These are phyloP conservation scores for Catonia carolina DNA, from an alignment of 2,888 invertebrate genomes.

Conservation along the genomic window DNA sequence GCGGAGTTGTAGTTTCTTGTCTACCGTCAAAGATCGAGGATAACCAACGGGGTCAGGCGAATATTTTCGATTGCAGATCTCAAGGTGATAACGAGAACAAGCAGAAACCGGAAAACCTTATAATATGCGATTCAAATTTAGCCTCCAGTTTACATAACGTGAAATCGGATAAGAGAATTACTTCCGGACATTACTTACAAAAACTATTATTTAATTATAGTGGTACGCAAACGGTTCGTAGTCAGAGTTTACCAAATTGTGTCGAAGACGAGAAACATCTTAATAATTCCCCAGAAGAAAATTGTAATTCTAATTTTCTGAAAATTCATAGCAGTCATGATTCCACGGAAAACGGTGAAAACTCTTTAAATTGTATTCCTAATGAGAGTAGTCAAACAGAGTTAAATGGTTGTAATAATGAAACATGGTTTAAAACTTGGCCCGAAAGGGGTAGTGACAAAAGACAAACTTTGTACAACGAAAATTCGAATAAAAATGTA, in stretches of 20 bases:
- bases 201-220: conserved; percentile 30
- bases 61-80: not conserved
- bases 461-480: conserved; percentile 22
- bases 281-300: conserved; percentile 13
- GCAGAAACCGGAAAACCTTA: conserved; percentile 31
- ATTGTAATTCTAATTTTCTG: conserved; percentile 9
- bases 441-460: conserved; percentile 44
- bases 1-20: not conserved
- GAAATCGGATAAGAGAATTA: conserved; percentile 29
- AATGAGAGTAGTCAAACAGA: not conserved
- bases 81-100: no score
- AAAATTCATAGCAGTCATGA: conserved; percentile 26
- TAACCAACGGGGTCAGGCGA: not conserved
- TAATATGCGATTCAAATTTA: conserved; percentile 35
- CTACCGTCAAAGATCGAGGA: not conserved
- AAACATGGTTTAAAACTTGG: conserved; percentile 48
- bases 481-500: not conserved
- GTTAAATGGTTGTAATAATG: conserved; percentile 27
- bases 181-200: conserved; percentile 34
- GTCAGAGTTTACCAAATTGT: conserved; percentile 44
- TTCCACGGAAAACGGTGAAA: conserved; percentile 18
- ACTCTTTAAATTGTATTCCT: conserved; percentile 3
- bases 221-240: conserved; percentile 35
- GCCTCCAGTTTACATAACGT: conserved; percentile 35
- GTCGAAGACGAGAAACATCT: conserved; percentile 38